A percentile compares a stretch with the other conserved stretches of the same genome.
Evolutionary conservation across 1,140 invertebrate genomes (phyloP).

Genomic region (Plodia interpunctella): DNA sequence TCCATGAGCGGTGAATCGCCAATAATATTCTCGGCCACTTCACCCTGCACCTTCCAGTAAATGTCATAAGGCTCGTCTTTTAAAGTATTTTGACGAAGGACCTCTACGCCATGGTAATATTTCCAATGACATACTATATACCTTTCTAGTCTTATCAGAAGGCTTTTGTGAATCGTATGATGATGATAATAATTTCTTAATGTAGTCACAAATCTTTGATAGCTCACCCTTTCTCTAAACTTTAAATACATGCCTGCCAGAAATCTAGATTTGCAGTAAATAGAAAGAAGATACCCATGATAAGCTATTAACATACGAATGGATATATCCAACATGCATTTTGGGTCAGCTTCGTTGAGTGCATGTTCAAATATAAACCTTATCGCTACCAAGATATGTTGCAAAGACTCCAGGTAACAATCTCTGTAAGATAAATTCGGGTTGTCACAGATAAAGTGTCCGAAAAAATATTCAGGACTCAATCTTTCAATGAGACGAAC

Average conservation of each 20-base stretch:
- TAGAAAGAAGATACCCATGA: slow-evolving; percentile 31
- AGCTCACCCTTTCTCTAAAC: slow-evolving; percentile 37
- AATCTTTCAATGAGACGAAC: slow-evolving; percentile 24
- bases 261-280: slow-evolving; percentile 34
- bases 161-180: slow-evolving; percentile 47
- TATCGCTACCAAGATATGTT: slow-evolving; percentile 33
- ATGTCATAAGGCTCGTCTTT: slow-evolving; percentile 57
- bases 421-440: slow-evolving; percentile 14
- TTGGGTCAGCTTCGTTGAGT: slow-evolving; percentile 37
- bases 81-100: slow-evolving; percentile 44
- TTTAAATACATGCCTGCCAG: slow-evolving; percentile 43
- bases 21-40: slow-evolving; percentile 51
- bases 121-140: slow-evolving; percentile 62
- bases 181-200: slow-evolving; percentile 43
- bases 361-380: slow-evolving; percentile 42
- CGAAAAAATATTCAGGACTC: slow-evolving; percentile 44
- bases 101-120: slow-evolving; percentile 50
- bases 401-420: slow-evolving; percentile 27
- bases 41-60: slow-evolving; percentile 55
- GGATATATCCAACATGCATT: slow-evolving; percentile 35
- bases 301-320: slow-evolving; percentile 24
- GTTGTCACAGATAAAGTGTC: slow-evolving; percentile 32
- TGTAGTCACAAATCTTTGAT: slow-evolving; percentile 50
- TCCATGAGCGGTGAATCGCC: slow-evolving; percentile 35
- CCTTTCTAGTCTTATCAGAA: slow-evolving; percentile 45